Evolutionary conservation across 2,888 invertebrate genomes (phyloP), one percentile per base, ranked within the genome.

Genomic region (Electrophaes corylata): DNA sequence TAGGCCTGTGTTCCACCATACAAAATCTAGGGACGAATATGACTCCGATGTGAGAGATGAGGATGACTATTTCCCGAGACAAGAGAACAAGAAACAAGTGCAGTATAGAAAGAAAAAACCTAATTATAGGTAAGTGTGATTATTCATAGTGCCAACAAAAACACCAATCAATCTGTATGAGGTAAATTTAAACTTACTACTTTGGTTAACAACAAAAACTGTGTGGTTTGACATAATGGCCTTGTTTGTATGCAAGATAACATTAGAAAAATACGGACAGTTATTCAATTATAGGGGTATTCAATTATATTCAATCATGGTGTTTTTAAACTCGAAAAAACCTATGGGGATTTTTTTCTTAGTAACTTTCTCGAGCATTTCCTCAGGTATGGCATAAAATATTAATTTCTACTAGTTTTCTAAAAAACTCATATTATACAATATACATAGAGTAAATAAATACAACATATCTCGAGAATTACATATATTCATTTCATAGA

Each of bases 1-100:
- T 35, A 88, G 92, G 67, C 94, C 94, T 1, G 88, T 94, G 53
- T 90, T 90, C 73, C 91, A 91, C 66, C 89, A 91, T 67, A 79
- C 88, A 18, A 80, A 81, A 60, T 67, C 83, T 5, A 49, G 59
- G 12, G 59, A 89, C 14, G 86, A 87, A 14, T 67, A 71, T 26
- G 83, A 85, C 4, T 60, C 73, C 1, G 81, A 78, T 29, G 65
- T 71, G 5, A 62, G 72, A 35, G 73, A 75, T 4, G 90, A 87
- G 2, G 83, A 81, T 1, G 87, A 88, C 39, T 88, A 85, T 55
- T 62, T 71, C 43, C 81, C 81, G 0, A 77, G 88, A 31, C 90
- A 84, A 1, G 84, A 86, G 26, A 64, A 60, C 53, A 84, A 83
- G 61, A 88, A 80, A 63, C 69, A 73, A 51, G 63, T 71, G 1